A percentile compares a stretch with the other conserved stretches of the same genome.
Conservation (phyloP, 2,113 vertebrate genomes). For the Myotis davidii region DNA sequence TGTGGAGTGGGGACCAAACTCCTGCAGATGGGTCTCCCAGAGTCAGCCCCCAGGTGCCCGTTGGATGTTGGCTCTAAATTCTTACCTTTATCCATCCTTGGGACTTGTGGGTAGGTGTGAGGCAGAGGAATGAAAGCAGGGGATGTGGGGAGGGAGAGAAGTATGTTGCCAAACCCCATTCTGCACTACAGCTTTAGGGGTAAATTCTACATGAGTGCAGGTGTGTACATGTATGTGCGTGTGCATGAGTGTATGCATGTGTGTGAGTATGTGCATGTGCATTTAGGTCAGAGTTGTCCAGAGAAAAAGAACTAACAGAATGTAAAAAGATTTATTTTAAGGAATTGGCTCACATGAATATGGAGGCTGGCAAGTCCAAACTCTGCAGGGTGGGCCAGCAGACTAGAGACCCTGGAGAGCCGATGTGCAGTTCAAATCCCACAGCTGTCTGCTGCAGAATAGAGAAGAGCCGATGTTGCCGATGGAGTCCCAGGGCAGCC, state of each 20-base stretch:
- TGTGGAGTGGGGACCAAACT: background rate
- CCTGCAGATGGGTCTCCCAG: background rate
- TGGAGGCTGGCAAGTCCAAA: background rate
- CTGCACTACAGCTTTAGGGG: background rate
- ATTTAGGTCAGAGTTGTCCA: background rate
- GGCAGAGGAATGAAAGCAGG: background rate
- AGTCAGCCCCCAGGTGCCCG: background rate
- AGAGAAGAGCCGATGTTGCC: background rate
- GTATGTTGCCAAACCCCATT: background rate
- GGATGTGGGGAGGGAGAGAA: background rate
- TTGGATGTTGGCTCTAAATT: background rate
- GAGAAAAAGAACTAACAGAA: background rate
- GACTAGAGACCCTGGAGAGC: background rate
- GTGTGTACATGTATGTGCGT: background rate
- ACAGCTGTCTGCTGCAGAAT: background rate
- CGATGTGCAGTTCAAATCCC: background rate
- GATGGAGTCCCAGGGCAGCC: background rate
- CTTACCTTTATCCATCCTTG: background rate
- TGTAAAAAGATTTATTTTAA: background rate
- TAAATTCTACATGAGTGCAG: background rate
- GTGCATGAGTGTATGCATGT: fast-evolving
- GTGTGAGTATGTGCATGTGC: background rate
- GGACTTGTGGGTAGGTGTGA: background rate
- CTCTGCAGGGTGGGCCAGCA: background rate
- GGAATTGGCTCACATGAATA: background rate